A percentile compares a stretch with the other conserved stretches of the same genome.
phyloP scores from a whole-genome alignment of 2,888 invertebrate genomes.

The Thymelicus sylvestris region DNA sequence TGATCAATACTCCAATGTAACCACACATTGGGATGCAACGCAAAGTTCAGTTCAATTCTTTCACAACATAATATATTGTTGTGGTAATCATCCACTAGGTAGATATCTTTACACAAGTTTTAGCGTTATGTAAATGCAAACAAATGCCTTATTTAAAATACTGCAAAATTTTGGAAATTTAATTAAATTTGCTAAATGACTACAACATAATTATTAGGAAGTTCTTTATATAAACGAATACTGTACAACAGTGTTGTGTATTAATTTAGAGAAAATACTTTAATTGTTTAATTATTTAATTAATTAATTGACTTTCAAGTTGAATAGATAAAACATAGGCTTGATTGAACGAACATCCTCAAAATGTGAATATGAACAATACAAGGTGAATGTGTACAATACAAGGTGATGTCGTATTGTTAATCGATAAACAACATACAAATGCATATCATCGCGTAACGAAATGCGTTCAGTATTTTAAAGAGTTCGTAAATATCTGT shows the following conservation, averaged over 20 bases:
- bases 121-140: neutral
- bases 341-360: too few species aligned
- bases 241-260: too few species aligned
- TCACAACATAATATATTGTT: neutral
- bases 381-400: neutral
- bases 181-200: too few species aligned
- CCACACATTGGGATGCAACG: neutral
- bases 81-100: neutral
- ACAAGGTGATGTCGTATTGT: neutral
- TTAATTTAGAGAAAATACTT: too few species aligned
- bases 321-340: too few species aligned
- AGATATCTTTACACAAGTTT: neutral
- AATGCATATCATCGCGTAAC: conserved; percentile 33
- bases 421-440: conserved; percentile 27
- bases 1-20: neutral
- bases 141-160: too few species aligned
- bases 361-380: neutral
- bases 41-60: conserved; percentile 5
- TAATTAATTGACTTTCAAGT: too few species aligned
- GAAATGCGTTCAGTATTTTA: conserved; percentile 34
- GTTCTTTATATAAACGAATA: too few species aligned
- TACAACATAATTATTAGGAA: too few species aligned
- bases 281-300: too few species aligned
- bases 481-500: conserved; percentile 47
- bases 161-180: too few species aligned